Percentiles rank a stretch among this genome's conserved stretches.
Conservation (phyloP, 2,888 invertebrate species). For the Corythucha ciliata region DNA sequence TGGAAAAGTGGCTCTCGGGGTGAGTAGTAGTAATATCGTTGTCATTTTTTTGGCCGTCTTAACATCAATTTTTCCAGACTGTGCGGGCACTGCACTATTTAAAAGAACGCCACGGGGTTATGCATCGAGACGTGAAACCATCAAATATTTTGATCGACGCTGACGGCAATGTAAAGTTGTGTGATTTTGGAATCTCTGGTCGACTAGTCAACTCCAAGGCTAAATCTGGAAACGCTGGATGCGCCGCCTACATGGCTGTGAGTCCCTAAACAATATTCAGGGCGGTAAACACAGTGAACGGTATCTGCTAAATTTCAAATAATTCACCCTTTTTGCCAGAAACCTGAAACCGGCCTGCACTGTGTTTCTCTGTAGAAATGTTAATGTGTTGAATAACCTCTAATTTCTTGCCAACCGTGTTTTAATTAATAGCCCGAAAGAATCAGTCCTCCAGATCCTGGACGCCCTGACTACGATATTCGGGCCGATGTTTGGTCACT, state of each 20-base stretch:
- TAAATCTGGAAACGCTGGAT: constrained; percentile 91
- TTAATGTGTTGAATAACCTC: not conserved
- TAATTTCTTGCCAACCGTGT: not conserved
- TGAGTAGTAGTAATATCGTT: constrained; percentile 45
- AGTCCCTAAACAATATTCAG: constrained; percentile 41
- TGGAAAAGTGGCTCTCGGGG: constrained; percentile 94
- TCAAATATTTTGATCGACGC: constrained; percentile 96
- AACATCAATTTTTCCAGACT: constrained; percentile 52
- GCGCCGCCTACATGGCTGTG: constrained; percentile 99
- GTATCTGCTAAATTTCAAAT: not conserved
- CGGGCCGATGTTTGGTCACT: constrained; percentile 99
- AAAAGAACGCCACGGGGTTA: constrained; percentile 93
- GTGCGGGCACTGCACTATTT: constrained; percentile 94
- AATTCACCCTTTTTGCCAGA: not conserved
- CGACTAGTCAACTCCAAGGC: constrained; percentile 96
- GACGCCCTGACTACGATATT: constrained; percentile 93
- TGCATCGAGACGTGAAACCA: constrained; percentile 97
- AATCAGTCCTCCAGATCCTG: constrained; percentile 87
- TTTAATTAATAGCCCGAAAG: constrained; percentile 69
- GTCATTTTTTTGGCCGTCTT: not conserved
- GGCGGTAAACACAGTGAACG: not conserved
- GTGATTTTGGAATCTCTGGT: constrained; percentile 99
- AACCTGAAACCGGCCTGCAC: not conserved
- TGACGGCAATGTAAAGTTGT: constrained; percentile 90
- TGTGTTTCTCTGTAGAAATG: not conserved